Conservation (phyloP, 2,797 vertebrate species). For the Dryobates pubescens region DNA sequence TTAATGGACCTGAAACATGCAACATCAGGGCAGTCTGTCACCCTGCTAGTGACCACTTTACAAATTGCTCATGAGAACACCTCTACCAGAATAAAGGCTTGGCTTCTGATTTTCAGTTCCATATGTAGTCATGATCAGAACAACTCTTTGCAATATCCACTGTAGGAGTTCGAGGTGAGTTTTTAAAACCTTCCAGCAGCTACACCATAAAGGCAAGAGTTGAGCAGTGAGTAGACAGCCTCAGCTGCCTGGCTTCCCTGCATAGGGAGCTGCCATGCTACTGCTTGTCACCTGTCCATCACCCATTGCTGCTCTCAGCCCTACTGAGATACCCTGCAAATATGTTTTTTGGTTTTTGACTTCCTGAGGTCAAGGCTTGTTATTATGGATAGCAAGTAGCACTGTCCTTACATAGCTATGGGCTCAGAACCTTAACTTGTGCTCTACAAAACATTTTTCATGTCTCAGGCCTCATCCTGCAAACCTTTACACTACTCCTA, state of each 20-base stretch:
- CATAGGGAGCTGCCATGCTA: background rate
- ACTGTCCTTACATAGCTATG: background rate
- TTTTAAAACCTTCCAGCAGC: background rate
- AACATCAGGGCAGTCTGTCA: background rate
- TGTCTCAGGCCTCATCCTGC: background rate
- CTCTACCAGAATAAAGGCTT: background rate
- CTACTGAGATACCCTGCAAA: background rate
- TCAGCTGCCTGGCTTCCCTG: background rate
- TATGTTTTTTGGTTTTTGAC: background rate
- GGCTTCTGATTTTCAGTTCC: background rate
- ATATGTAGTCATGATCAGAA: background rate
- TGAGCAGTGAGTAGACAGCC: background rate
- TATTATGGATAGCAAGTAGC: background rate
- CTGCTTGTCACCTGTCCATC: background rate
- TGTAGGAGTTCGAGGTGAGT: background rate
- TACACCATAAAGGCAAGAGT: background rate
- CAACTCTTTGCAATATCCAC: background rate
- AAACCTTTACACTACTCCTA: background rate
- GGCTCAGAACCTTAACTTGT: background rate
- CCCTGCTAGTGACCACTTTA: background rate
- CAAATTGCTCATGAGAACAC: background rate
- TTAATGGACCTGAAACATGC: accelerated
- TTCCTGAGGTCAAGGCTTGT: background rate
- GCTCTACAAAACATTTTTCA: background rate
- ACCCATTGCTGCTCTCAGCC: background rate